These are phyloP conservation scores for Zaprionus taronus DNA, from an alignment of 1,140 invertebrate species.

Conservation along the genomic window DNA sequence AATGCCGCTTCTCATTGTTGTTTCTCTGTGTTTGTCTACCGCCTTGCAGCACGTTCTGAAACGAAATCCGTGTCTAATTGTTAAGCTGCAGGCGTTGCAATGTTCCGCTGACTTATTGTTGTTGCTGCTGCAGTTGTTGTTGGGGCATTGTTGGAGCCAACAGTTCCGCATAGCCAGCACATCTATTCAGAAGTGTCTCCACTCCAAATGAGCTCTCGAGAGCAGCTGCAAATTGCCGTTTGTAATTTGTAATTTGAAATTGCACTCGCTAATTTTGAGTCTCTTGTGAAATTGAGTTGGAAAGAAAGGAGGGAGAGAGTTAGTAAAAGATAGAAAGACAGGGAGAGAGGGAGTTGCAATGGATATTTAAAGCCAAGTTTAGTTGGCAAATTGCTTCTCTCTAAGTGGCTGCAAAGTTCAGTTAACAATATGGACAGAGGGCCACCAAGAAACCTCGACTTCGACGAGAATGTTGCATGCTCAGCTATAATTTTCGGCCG, in stretches of 20 bases:
- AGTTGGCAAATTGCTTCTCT: neutral
- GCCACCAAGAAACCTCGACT: constrained; percentile 24
- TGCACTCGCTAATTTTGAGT: constrained; percentile 51
- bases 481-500: constrained; percentile 58
- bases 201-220: constrained; percentile 17
- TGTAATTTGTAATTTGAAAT: constrained; percentile 31
- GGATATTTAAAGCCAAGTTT: constrained; percentile 8
- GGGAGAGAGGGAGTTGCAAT: neutral
- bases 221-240: constrained; percentile 37
- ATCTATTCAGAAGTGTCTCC: constrained; percentile 45
- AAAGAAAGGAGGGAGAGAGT: neutral
- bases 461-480: constrained; percentile 55
- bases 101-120: constrained; percentile 22
- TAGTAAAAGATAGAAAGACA: neutral
- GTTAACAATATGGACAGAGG: constrained; percentile 24
- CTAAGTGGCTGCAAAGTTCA: constrained; percentile 19
- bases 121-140: constrained; percentile 15
- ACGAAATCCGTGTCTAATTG: constrained; percentile 64
- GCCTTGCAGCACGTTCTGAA: constrained; percentile 67
- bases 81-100: constrained; percentile 48
- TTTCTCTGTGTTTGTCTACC: neutral
- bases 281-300: constrained; percentile 48
- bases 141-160: constrained; percentile 44
- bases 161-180: constrained; percentile 24
- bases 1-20: constrained; percentile 16